Evolutionary conservation across 1,140 invertebrate genomes (phyloP).

Genomic region (Leptopilina clavipes): DNA sequence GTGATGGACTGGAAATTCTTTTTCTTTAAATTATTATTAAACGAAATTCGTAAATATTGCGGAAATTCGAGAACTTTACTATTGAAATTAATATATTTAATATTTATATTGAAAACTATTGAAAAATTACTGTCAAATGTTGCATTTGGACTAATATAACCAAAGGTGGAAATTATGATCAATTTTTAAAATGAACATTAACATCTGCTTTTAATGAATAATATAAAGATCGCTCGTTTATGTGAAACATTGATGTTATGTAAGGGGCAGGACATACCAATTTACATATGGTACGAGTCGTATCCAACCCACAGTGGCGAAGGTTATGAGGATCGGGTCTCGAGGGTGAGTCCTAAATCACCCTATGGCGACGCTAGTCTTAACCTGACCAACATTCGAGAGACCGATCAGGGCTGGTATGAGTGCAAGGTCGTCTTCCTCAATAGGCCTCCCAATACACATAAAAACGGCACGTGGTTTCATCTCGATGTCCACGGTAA

Average conservation of each 20-base stretch:
- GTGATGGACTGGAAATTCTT: background rate
- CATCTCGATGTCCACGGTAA: conserved; percentile 94
- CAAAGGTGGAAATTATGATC: no score
- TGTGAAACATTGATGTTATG: conserved; percentile 72
- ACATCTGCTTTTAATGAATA: conserved; percentile 38
- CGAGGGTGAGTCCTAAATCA: conserved; percentile 88
- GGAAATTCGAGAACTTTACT: no score
- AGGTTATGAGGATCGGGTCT: conserved; percentile 92
- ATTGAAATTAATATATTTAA: no score
- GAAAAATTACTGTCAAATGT: no score
- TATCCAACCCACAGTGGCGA: conserved; percentile 95
- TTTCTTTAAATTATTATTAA: background rate
- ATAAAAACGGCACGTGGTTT: conserved; percentile 96
- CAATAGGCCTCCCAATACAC: conserved; percentile 91
- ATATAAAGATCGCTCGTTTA: conserved; percentile 63
- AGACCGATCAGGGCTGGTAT: conserved; percentile 95
- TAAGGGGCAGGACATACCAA: conserved; percentile 93
- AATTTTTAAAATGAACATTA: conserved; percentile 19
- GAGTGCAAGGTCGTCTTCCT: conserved; percentile 97
- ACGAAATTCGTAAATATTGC: no score
- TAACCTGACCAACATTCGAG: conserved; percentile 93
- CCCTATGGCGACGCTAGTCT: conserved; percentile 93
- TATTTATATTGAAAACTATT: background rate
- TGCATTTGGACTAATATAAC: no score
- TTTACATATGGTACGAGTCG: conserved; percentile 98